Conservation (phyloP, 2,888 invertebrate species). For the Sarcophaga caerulescens region DNA sequence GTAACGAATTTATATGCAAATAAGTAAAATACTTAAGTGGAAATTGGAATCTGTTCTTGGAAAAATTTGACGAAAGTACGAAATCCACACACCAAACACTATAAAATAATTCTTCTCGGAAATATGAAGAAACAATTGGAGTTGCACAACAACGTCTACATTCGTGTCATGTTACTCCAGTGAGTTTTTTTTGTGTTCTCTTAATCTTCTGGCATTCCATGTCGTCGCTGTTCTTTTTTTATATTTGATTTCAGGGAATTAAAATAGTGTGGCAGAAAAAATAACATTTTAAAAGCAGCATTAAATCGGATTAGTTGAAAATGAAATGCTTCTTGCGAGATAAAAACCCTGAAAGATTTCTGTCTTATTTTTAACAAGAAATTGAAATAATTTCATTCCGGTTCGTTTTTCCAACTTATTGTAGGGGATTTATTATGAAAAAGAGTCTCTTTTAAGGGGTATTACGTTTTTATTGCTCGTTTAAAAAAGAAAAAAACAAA, state of each 20-base stretch:
- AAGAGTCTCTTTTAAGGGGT: no score
- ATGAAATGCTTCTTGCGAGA: conserved; percentile 24
- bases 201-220: neutral
- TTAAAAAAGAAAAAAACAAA: no score
- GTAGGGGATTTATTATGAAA: no score
- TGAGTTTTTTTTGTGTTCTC: neutral
- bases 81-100: neutral
- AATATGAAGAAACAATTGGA: neutral
- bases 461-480: no score
- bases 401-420: neutral
- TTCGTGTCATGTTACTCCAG: no score
- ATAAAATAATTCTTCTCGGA: neutral
- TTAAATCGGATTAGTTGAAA: conserved; percentile 45
- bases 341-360: neutral
- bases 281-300: conserved; percentile 34
- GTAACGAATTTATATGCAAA: conserved; percentile 78
- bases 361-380: conserved; percentile 5
- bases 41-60: conserved; percentile 26
- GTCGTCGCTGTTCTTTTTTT: neutral
- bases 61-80: neutral
- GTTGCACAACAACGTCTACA: no score
- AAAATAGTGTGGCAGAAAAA: neutral
- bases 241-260: conserved; percentile 18
- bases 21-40: conserved; percentile 76
- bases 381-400: neutral